A percentile compares a stretch with the other conserved stretches of the same genome.
Evolutionary conservation across 2,797 vertebrate genomes (phyloP).

Genomic region (Oophaga sylvatica): DNA sequence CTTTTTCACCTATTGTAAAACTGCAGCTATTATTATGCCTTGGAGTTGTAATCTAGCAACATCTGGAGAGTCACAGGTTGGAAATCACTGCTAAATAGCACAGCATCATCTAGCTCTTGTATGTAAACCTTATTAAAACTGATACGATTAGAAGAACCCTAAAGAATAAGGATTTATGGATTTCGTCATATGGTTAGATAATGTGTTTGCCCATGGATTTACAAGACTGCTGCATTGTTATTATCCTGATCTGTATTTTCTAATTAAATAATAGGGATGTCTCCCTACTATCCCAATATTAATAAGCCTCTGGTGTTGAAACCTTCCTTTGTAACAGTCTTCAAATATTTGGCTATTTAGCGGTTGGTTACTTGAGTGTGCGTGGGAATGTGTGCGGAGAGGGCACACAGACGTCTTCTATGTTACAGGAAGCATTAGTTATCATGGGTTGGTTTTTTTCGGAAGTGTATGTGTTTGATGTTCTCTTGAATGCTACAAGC

Average conservation of each 20-base stretch:
- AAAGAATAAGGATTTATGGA: neutral
- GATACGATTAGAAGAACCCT: neutral
- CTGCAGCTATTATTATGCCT: neutral
- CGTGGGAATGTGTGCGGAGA: conserved; percentile 16
- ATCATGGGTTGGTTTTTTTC: neutral
- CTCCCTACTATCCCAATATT: neutral
- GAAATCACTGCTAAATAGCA: too few relatives aligned
- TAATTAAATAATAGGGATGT: neutral
- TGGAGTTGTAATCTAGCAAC: neutral
- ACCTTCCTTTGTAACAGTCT: neutral
- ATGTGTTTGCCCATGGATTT: neutral
- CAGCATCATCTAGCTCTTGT: neutral
- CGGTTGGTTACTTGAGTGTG: conserved; percentile 10
- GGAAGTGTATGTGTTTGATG: conserved; percentile 32
- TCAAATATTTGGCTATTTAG: neutral
- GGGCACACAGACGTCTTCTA: neutral
- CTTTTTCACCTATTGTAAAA: neutral
- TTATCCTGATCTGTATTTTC: neutral
- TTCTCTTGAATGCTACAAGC: conserved; percentile 7
- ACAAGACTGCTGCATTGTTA: neutral
- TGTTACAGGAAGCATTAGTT: conserved; percentile 30
- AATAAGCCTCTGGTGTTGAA: neutral
- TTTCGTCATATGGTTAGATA: neutral
- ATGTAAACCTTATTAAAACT: neutral
- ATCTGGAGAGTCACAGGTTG: neutral